A percentile compares a stretch with the other conserved stretches of the same genome.
Conservation (phyloP, 2,113 vertebrate genomes). For the Phalacrocorax brasilianus region DNA sequence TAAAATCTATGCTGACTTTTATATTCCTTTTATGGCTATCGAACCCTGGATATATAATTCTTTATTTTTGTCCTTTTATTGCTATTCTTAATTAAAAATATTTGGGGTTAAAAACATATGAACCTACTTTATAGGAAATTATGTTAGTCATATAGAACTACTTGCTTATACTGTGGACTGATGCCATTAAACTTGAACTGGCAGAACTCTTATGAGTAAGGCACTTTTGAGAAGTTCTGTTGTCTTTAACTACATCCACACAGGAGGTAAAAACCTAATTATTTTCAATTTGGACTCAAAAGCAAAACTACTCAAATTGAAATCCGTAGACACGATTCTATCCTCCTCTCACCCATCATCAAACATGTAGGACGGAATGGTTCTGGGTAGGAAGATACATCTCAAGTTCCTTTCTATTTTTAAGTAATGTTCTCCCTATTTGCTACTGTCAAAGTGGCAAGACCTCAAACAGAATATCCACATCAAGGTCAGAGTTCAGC, state of each 20-base stretch:
- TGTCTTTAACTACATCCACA: background rate
- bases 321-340: background rate
- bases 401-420: conserved; percentile 12
- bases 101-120: background rate
- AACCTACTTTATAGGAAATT: background rate
- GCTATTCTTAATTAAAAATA: background rate
- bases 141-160: background rate
- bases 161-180: background rate
- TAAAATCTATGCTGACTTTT: background rate
- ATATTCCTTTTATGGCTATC: background rate
- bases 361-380: background rate
- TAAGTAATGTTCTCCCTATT: background rate
- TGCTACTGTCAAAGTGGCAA: background rate
- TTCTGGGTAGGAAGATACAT: background rate
- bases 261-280: background rate
- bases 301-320: background rate
- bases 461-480: background rate
- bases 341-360: background rate
- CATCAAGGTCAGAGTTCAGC: conserved; percentile 6
- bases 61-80: background rate
- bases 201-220: background rate
- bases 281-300: background rate
- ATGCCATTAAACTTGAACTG: background rate
- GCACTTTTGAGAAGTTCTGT: background rate
- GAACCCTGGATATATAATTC: background rate